These are phyloP conservation scores for Lasiurus borealis DNA, from an alignment of 2,113 vertebrate species.

Conservation along the genomic window DNA sequence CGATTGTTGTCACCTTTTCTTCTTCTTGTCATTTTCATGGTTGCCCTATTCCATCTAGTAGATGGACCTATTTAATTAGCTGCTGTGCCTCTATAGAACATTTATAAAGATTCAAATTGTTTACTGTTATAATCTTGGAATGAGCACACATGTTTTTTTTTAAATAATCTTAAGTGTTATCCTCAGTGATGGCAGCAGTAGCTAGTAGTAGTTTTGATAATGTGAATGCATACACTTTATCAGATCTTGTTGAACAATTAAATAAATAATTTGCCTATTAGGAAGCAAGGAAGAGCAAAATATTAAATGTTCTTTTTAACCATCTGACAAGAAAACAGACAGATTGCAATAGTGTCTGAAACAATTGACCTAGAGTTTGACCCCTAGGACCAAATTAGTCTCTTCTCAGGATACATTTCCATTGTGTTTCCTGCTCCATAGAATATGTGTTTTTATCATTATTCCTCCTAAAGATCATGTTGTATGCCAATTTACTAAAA, in stretches of 20 bases:
- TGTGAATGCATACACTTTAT: background rate
- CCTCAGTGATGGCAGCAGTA: background rate
- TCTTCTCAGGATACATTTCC: background rate
- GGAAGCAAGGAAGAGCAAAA: background rate
- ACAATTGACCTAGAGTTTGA: background rate
- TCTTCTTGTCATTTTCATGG: conserved; percentile 4
- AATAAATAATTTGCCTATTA: conserved; percentile 29
- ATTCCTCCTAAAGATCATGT: background rate
- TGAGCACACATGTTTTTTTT: background rate
- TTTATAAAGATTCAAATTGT: background rate
- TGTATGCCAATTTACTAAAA: background rate
- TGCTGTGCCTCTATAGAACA: background rate
- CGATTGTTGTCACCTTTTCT: background rate
- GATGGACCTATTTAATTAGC: conserved; percentile 10
- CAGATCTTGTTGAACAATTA: conserved; percentile 1
- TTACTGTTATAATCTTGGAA: background rate
- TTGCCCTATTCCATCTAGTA: background rate
- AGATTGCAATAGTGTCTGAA: background rate
- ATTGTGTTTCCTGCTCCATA: background rate
- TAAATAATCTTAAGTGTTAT: background rate
- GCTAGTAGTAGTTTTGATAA: conserved; percentile 15
- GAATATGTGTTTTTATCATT: background rate
- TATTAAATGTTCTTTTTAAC: conserved; percentile 35
- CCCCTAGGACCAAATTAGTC: background rate
- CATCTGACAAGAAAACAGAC: background rate